Base-by-base conservation (phyloP, 1,140 invertebrate species). In the Procambarus virginalis region DNA sequence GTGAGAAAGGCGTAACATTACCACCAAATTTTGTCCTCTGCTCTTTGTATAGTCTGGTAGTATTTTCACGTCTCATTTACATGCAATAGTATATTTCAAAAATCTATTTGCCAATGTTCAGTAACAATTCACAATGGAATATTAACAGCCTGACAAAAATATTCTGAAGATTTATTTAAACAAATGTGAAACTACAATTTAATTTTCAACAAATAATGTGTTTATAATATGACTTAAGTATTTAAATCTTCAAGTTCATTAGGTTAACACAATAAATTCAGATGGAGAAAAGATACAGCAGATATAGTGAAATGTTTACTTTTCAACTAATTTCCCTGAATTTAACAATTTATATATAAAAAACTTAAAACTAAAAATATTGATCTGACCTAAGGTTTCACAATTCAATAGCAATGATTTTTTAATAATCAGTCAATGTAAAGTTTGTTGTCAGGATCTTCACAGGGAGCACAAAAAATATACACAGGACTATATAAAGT, bases 181-280 rank as follows among this genome's bases (percentile, higher is more conserved):
- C 84, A 85, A 85, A 60, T 85, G 84, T 76, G 84, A 85, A 85
- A 85, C 75, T 85, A 85, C 84, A 85, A 68, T 77, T 85, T 34
- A 55, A 76, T 58, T 85, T 85, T 85, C 46, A 76, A 85, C 75
- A 73, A 85, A 85, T 85, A 85, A 76, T 60, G n/a, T 22, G 46
- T 75, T 85, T 77, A 45, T 14, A 58, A 55, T 22, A 80, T 80
- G 34, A 34, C 34, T 34, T 20, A 55, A 55, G 1, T 9, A 55
- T 9, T 55, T 55, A 55, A 55, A 22, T 34, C 5, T 73, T 4
- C 6, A 22, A 34, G 64, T 3, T 34, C 4, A 22, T 34, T 68
- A 17, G 20, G 20, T 68, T 68, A 68, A 68, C 64, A 68, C 2
- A 68, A 20, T 17, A 68, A 68, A n/a, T 1, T 34, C n/a, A 73